These are phyloP conservation scores for Miichthys miiuy DNA, from an alignment of 2,797 vertebrate genomes.

Conservation along the genomic window DNA sequence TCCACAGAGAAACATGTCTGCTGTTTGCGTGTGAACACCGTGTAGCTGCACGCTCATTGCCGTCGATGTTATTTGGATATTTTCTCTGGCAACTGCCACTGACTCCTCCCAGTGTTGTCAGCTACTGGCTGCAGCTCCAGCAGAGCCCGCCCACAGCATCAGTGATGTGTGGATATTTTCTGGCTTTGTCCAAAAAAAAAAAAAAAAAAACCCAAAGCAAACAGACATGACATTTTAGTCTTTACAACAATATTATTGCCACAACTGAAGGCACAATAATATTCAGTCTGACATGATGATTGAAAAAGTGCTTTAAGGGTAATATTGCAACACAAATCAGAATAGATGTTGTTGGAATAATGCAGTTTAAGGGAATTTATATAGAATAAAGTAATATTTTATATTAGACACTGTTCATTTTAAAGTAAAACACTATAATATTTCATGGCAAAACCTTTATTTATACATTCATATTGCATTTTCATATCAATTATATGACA, in stretches of 20 bases:
- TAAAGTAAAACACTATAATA: too few species aligned
- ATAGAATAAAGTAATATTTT: too few species aligned
- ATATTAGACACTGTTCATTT: too few species aligned
- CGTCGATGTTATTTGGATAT: slow-evolving; percentile 50
- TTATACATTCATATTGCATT: too few species aligned
- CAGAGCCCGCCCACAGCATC: slow-evolving; percentile 45
- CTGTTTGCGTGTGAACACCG: neutral
- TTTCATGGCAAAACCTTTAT: too few species aligned
- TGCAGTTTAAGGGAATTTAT: neutral
- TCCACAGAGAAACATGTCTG: slow-evolving; percentile 1
- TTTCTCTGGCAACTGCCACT: slow-evolving; percentile 63
- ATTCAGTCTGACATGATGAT: neutral
- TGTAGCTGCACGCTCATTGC: slow-evolving; percentile 13
- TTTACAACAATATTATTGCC: neutral
- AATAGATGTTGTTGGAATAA: neutral
- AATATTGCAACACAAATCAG: neutral
- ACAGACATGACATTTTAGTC: neutral
- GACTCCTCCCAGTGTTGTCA: slow-evolving; percentile 66
- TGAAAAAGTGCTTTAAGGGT: neutral
- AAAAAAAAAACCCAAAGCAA: neutral
- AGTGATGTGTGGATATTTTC: slow-evolving; percentile 7
- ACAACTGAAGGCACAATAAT: neutral
- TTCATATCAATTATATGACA: too few species aligned
- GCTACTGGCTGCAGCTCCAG: slow-evolving; percentile 58
- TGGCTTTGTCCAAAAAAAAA: neutral